Conservation (phyloP, 2,797 vertebrate genomes). For the Pyrocephalus nanus region DNA sequence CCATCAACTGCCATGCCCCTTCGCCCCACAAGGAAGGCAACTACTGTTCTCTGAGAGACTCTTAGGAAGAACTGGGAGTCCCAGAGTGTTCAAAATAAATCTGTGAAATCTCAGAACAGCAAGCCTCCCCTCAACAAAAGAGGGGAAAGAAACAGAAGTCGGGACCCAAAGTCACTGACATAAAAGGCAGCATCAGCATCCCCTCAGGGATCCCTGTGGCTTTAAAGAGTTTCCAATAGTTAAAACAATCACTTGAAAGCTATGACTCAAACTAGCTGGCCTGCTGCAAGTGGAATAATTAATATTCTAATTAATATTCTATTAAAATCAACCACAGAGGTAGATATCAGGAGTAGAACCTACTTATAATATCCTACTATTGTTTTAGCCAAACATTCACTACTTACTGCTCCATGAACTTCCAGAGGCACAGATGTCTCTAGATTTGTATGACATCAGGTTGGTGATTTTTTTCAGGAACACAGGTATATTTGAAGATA, state of each 20-base stretch:
- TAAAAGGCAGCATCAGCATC: background rate
- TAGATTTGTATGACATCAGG: background rate
- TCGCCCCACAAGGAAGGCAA: background rate
- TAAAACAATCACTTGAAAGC: background rate
- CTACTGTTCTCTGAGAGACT: background rate
- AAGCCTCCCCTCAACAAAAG: background rate
- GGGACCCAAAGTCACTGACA: background rate
- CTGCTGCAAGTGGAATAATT: background rate
- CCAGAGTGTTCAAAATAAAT: background rate
- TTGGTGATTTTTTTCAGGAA: background rate
- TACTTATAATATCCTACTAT: background rate
- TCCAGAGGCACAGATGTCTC: background rate
- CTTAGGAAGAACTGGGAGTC: background rate
- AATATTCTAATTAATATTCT: background rate
- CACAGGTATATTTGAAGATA: background rate
- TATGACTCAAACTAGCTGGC: background rate
- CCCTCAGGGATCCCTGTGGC: background rate
- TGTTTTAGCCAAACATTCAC: background rate
- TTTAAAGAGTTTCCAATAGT: background rate
- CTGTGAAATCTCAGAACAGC: background rate
- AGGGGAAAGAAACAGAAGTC: background rate
- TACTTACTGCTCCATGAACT: background rate
- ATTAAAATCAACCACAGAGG: background rate
- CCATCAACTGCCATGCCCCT: fast-evolving
- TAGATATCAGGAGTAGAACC: background rate